Base-by-base conservation (phyloP, 2,797 vertebrate genomes). In the Chiropotes sagulatus region DNA sequence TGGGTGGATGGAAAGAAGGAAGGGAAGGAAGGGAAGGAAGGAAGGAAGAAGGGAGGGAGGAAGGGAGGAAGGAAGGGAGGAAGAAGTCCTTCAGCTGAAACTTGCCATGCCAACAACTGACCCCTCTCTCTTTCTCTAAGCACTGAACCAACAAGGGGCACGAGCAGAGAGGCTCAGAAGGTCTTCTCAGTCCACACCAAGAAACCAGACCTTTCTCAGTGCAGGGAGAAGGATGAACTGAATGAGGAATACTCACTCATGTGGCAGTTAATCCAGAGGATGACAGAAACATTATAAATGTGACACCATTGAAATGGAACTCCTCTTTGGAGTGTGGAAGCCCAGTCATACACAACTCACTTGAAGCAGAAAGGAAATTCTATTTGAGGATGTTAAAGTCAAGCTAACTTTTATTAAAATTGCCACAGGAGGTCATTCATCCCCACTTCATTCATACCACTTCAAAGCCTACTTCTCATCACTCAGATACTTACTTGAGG, bases 371-470 rank as follows among this genome's bases (percentile, higher is more conserved):
- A 94, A 83, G 41, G 48, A 92, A 64, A 90, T 83, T 86, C 67
- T 87, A 83, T 83, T 84, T 61, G 70, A 97, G 46, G 28, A 67
- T 57, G 33, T 76, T 79, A 88, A 93, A 54, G 50, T 96, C 88
- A 94, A 76, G 24, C 17, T 36, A 87, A 96, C 24, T 72, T 83
- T 41, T 41, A 41, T 67, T 93, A 58, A 94, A 86, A 84, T 87
- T 28, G 30, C 86, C 48, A 33, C 64, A n/a, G 82, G 41, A 88
- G 75, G 14, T 48, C 76, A 76, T 92, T 93, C 30, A 73, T 75
- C 24, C 46, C 67, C 64, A 85, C 46, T 88, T 92, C n/a, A 78
- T 57, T 39, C 82, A 58, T 87, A 20, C 76, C 50, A 44, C 82
- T 93, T 96, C 64, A 75, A 93, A 93, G 26, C 73, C 81, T 22